Conservation (phyloP, 2,797 vertebrate species). For the Etheostoma perlongum region DNA sequence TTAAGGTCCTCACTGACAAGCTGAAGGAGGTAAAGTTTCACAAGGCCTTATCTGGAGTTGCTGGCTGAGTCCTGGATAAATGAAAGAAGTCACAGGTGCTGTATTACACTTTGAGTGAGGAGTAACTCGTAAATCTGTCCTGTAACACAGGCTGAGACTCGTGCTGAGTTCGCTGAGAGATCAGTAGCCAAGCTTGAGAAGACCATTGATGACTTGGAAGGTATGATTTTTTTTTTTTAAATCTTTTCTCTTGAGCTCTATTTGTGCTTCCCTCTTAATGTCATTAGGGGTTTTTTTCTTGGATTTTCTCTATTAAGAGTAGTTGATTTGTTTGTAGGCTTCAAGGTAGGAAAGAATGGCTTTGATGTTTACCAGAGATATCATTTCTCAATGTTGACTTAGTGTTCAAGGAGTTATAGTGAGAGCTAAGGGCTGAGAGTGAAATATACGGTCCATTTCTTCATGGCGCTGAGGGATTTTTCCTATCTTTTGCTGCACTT, state of each 20-base stretch:
- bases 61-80: slow-evolving; percentile 8
- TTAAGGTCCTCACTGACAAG: slow-evolving; percentile 99
- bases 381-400: slow-evolving; percentile 25
- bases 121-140: slow-evolving; percentile 49
- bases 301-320: neutral
- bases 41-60: slow-evolving; percentile 26
- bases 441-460: slow-evolving; percentile 29
- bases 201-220: slow-evolving; percentile 99
- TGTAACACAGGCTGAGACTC: slow-evolving; percentile 93
- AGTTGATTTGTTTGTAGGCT: slow-evolving; percentile 23
- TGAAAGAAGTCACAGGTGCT: slow-evolving; percentile 13
- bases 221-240: slow-evolving; percentile 82
- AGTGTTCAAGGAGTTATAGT: slow-evolving; percentile 8
- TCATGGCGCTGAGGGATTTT: slow-evolving; percentile 30
- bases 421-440: slow-evolving; percentile 2
- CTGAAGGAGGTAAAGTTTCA: slow-evolving; percentile 95
- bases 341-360: slow-evolving; percentile 5
- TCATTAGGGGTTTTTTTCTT: slow-evolving; percentile 17
- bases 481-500: slow-evolving; percentile 39
- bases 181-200: slow-evolving; percentile 99
- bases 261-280: slow-evolving; percentile 32
- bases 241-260: slow-evolving; percentile 22
- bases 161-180: slow-evolving; percentile 98
- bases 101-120: neutral
- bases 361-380: slow-evolving; percentile 19